Percentiles rank a stretch among this genome's conserved stretches.
Evolutionary conservation across 2,888 invertebrate genomes (phyloP).

Genomic region (Caenorhabditis zanzibari): DNA sequence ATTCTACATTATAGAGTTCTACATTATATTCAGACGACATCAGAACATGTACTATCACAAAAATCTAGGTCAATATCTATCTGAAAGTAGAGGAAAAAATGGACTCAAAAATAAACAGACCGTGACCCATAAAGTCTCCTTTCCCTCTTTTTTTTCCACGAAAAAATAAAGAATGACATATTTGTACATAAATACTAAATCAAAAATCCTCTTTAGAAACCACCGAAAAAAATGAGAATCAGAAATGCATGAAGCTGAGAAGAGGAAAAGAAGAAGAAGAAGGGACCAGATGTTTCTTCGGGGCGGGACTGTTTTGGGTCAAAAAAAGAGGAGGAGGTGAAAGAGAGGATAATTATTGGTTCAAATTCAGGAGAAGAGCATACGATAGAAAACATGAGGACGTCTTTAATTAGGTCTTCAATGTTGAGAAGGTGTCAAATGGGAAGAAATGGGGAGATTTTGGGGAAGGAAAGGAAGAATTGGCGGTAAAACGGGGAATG

Average conservation of each 20-base stretch:
- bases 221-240: slow-evolving; percentile 25
- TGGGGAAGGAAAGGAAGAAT: background rate
- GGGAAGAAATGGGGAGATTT: background rate
- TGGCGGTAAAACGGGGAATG: background rate
- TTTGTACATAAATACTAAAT: slow-evolving; percentile 58
- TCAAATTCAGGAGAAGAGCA: slow-evolving; percentile 20
- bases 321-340: background rate
- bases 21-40: no score
- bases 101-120: slow-evolving; percentile 4
- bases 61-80: background rate
- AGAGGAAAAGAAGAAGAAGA: background rate
- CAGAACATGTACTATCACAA: background rate
- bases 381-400: background rate
- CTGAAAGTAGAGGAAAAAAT: background rate
- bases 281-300: slow-evolving; percentile 45
- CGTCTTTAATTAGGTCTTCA: slow-evolving; percentile 20
- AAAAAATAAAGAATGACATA: slow-evolving; percentile 38
- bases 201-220: background rate
- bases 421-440: slow-evolving; percentile 18
- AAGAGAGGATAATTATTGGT: slow-evolving; percentile 43
- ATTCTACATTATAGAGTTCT: no score
- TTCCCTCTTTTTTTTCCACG: background rate
- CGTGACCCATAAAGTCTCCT: slow-evolving; percentile 8
- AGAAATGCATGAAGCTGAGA: slow-evolving; percentile 46
- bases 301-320: background rate